Base-by-base conservation (phyloP, 2,113 vertebrate species). In the Petrocephalus microphthalmus region DNA sequence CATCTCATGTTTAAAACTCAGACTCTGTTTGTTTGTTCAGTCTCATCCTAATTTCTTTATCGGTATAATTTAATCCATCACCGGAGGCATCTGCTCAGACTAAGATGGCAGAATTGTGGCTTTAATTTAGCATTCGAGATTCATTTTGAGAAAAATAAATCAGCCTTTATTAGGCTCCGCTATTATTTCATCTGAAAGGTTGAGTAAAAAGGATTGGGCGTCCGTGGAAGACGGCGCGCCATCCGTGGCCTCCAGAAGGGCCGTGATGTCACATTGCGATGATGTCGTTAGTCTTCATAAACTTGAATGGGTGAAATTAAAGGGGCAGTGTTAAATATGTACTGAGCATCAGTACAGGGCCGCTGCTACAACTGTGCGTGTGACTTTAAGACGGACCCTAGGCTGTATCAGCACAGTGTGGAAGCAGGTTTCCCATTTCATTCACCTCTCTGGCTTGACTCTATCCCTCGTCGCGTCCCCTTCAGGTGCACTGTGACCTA, bases 401-500 rank as follows among this genome's bases (percentile, higher is more conserved):
- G n/a, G 25, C 60, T 37, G 67, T 37, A 33, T 78, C 33, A 7
- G 13, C 15, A 42, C 29, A 42, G 71, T 1, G 17, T 78, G 7
- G 13, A 29, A 42, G 33, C 13, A 74, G 67, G 33, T 78, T 42
- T 42, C 37, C 33, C 71, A 17, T 42, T n/a, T 33, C 17, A 42
- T 49, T 83, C 22, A 2, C 37, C 10, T 17, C 3, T 54, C 56
- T 33, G 29, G 60, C 85, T 88, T 60, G 87, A 64, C 83, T 88
- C 85, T 90, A 37, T 29, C 84, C 86, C 67, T 89, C 78, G 42
- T 89, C 87, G 64, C 90, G 88, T 90, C 53, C 53, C 42, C 51
- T 10, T 82, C 71, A 89, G 90, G 90, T 91, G 90, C 89, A 89
- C 51, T 5, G 81, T 91, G 90, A 91, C 91, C 91, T 89, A 90